Evolutionary conservation across 2,113 vertebrate species (phyloP), one percentile per base, ranked within the genome.

Genomic region (Epinephelus cyanopodus): DNA sequence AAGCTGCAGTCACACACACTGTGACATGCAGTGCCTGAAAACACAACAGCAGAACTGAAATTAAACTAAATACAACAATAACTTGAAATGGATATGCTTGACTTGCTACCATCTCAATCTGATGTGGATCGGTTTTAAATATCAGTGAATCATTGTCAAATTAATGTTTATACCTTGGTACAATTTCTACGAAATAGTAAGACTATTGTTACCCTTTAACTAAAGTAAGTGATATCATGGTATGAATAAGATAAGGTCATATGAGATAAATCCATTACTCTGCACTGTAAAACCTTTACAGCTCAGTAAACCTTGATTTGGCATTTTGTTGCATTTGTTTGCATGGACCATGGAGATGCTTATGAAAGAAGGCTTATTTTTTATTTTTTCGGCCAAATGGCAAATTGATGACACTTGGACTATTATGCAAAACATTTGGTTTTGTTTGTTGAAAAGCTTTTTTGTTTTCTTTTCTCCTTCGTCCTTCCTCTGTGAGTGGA

Each of bases 11-110:
- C 77, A 76, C 10, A 0, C 58, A 76, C 70, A 69, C 8, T 11
- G 66, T 45, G 42, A 45, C 42, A 45, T 12, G 11, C 17, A 64
- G 14, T 6, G 74, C 74, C 65, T 53, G 56, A 61, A 53, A 71
- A 29, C 25, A 57, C 61, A 66, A 64, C 45, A 48, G 48, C 50
- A 29, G 21, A 66, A 74, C 29, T 37, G 17, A 79, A 23, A 54
- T 80, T 69, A 37, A 37, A 37, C 33, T 57, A 74, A 80, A 80
- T 73, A 77, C 33, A 23, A 67, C 63, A 77, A 71, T 67, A 39
- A 33, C 57, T 45, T 45, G 42, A 45, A 45, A 45, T 45, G 42
- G 42, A 45, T 10, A 45, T 45, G 42, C 42, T 45, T 45, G 42
- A 53, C 52, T 37, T 15, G 15, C 23, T 23, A 17, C 54, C 18